Base-by-base conservation (phyloP, 2,113 vertebrate species). In the Oncorhynchus kisutch region DNA sequence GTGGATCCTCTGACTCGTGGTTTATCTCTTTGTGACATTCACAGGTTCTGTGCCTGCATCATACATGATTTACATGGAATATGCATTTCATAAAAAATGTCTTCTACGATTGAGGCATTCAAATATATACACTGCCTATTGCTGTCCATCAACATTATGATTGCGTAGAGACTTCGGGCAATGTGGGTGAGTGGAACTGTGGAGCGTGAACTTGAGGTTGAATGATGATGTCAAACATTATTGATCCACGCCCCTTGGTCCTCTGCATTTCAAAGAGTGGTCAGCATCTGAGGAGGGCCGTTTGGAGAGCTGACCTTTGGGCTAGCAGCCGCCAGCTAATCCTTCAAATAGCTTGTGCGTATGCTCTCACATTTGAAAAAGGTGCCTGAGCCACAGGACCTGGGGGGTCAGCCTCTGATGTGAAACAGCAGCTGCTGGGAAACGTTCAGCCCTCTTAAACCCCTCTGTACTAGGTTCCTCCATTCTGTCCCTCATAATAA, bases 261-360 rank as follows among this genome's bases (percentile, higher is more conserved):
- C 48, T 82, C 69, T 4, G 0, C 45, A 71, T 81, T 90, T 93
- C 77, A 88, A 93, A 94, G 89, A 79, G 81, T 65, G 75, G 84
- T 73, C 86, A 74, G 84, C 87, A 85, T 90, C 87, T 83, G 74
- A 80, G 67, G 85, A 87, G 76, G 74, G 29, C 77, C 71, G 84
- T 86, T 91, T 78, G 73, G 81, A 85, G 86, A 87, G 59, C 67
- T 93, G 89, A 92, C 89, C 90, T 94, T 93, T 91, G 29, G 68
- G 80, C 76, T 72, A 88, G n/a, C 14, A 73, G 71, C 76, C 72
- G 86, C 65, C 79, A 78, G 86, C 77, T 90, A 89, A 85, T 89
- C 89, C 91, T 90, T 89, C 85, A 91, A 84, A 92, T 85, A 88
- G 77, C 82, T 80, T 81, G 78, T 88, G 84, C 81, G 88, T 86